phyloP scores from a whole-genome alignment of 2,113 vertebrate genomes.

The Otis tarda region DNA sequence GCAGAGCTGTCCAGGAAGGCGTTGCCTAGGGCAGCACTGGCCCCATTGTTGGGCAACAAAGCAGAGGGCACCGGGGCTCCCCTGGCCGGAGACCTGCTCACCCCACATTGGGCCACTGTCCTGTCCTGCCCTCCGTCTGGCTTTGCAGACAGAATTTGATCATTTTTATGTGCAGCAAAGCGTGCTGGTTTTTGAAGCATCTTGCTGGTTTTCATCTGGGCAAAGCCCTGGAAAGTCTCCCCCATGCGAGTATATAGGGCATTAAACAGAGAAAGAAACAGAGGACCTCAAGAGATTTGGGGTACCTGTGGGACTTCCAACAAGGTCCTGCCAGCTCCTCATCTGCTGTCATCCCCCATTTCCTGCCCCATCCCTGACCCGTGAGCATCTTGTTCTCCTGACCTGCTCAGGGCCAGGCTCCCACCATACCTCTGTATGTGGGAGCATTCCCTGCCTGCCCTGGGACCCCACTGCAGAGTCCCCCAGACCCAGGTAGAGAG shows the following conservation, averaged over 20 bases:
- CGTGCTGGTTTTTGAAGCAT: accelerated
- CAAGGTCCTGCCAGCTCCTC: neutral
- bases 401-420: neutral
- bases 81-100: accelerated
- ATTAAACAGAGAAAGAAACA: neutral
- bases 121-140: neutral
- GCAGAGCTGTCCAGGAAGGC: neutral
- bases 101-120: accelerated
- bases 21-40: accelerated
- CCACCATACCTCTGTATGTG: accelerated
- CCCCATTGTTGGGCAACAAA: neutral
- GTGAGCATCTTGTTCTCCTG: neutral
- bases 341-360: neutral
- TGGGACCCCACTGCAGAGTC: accelerated
- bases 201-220: neutral
- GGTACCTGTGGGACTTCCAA: neutral
- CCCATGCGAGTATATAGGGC: accelerated
- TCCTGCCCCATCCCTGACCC: neutral
- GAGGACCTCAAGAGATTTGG: neutral
- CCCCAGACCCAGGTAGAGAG: neutral
- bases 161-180: accelerated
- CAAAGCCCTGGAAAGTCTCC: neutral
- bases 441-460: neutral
- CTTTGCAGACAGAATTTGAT: neutral
- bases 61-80: accelerated